Conservation (phyloP, 2,113 vertebrate genomes). For the Azemiops feae region DNA sequence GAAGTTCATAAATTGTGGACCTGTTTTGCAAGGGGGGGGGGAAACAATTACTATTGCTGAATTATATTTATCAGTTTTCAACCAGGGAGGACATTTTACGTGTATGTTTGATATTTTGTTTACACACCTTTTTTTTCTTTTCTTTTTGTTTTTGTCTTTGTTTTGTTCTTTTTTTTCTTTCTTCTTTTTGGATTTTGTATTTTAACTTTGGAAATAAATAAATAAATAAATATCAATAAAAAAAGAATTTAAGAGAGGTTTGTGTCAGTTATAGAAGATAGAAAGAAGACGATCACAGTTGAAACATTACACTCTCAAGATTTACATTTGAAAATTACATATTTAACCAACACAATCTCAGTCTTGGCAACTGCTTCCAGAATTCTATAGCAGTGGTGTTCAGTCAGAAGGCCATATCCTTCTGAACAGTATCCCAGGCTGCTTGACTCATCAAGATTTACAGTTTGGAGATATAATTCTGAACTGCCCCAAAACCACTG, state of each 20-base stretch:
- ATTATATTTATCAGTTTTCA: no score
- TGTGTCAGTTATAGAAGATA: background rate
- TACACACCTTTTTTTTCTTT: no score
- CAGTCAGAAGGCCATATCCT: background rate
- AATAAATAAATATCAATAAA: no score
- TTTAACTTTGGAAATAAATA: no score
- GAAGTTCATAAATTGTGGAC: no score
- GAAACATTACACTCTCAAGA: background rate
- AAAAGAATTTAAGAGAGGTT: background rate
- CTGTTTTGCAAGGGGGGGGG: no score
- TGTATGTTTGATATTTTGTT: no score
- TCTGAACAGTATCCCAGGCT: background rate
- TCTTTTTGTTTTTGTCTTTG: no score
- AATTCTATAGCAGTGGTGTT: background rate
- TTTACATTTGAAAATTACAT: background rate
- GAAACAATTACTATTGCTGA: no score
- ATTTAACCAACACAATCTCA: background rate
- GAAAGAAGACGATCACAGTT: background rate
- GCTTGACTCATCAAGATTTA: background rate
- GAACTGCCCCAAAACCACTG: background rate
- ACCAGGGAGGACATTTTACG: no score
- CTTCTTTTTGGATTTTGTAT: no score
- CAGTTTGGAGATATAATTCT: background rate
- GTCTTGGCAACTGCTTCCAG: background rate
- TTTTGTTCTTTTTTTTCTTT: no score